These are phyloP conservation scores for Kryptopterus vitreolus DNA, from an alignment of 2,797 vertebrate species.

Conservation along the genomic window DNA sequence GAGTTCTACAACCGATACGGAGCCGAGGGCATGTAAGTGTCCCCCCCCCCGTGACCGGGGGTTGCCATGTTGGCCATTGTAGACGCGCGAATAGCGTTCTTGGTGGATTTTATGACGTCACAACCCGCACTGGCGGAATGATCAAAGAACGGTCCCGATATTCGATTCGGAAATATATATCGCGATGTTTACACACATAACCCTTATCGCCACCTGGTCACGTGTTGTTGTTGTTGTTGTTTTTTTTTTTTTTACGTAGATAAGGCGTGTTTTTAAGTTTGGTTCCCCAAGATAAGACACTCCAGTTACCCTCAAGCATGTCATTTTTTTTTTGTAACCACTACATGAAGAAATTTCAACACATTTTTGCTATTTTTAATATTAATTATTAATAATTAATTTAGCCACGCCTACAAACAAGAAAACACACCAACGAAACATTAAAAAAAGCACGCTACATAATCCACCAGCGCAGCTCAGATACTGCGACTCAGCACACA, in stretches of 20 bases:
- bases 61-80: neutral
- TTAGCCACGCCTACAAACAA: neutral
- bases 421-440: no score
- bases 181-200: neutral
- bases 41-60: neutral
- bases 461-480: neutral
- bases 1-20: slow-evolving; percentile 97
- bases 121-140: neutral
- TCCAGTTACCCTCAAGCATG: neutral
- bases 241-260: neutral
- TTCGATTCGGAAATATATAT: neutral
- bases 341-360: no score
- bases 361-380: no score
- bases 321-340: neutral
- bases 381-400: no score
- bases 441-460: neutral
- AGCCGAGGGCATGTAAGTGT: slow-evolving; percentile 94
- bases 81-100: neutral
- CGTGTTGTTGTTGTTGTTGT: no score
- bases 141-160: neutral
- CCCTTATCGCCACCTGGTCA: neutral
- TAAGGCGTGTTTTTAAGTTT: slow-evolving; percentile 21
- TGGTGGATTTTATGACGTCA: neutral
- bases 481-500: neutral
- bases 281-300: neutral